phyloP scores from a whole-genome alignment of 1,140 invertebrate genomes.

The Andricus grossulariae region DNA sequence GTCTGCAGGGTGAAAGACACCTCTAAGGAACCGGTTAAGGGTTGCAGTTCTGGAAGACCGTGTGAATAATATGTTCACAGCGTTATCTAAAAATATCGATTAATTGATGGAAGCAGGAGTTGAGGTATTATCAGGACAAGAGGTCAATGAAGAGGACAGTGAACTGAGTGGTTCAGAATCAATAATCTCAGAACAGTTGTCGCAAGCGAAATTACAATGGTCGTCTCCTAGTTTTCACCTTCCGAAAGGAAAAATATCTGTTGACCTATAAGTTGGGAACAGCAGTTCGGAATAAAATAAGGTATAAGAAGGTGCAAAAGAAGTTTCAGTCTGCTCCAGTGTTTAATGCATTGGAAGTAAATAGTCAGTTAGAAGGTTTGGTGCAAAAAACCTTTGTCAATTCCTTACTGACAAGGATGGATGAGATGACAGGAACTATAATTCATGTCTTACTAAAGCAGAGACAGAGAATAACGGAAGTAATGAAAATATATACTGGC shows the following conservation, averaged over 20 bases:
- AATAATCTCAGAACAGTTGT: no score
- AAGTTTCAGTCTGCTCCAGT: conserved; percentile 52
- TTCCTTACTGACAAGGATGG: neutral
- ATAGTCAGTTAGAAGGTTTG: conserved; percentile 3
- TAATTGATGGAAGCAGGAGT: neutral
- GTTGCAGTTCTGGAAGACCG: neutral
- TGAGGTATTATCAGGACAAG: no score
- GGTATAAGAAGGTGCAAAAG: conserved; percentile 53
- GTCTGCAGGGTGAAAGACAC: neutral
- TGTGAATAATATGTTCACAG: neutral
- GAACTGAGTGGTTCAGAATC: no score
- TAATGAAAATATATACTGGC: conserved; percentile 26
- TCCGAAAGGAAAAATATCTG: no score
- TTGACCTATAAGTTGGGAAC: conserved; percentile 1
- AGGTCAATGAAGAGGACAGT: no score
- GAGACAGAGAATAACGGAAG: conserved; percentile 35
- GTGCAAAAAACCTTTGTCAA: no score
- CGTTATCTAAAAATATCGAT: neutral
- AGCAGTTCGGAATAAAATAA: conserved; percentile 49
- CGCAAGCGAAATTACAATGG: no score
- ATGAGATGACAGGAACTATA: conserved; percentile 35
- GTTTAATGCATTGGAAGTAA: conserved; percentile 38
- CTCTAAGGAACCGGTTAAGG: neutral
- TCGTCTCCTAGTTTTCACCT: no score
- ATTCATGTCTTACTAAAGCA: conserved; percentile 38